phyloP scores from a whole-genome alignment of 2,113 vertebrate species.

The Erythrocercus mccallii region DNA sequence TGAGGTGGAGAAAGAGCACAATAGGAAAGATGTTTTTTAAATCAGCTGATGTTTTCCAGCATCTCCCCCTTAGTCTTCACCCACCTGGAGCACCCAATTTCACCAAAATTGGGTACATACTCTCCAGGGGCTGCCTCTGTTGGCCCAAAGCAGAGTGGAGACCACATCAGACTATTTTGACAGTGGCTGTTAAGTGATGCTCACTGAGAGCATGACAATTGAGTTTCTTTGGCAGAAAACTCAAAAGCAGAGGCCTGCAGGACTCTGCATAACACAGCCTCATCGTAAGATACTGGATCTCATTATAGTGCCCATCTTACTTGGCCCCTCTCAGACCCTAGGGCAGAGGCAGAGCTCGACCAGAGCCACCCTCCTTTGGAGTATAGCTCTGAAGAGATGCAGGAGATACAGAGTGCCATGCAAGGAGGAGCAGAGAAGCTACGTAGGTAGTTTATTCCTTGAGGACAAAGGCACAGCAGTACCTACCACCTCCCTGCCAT shows the following conservation, averaged over 20 bases:
- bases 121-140: not conserved
- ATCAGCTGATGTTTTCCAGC: not conserved
- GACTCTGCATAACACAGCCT: not conserved
- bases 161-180: not conserved
- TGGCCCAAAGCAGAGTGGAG: not conserved
- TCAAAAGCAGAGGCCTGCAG: not conserved
- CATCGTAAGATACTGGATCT: not conserved
- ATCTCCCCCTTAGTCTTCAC: not conserved
- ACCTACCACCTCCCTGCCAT: not conserved
- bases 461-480: not conserved
- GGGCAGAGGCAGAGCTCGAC: not conserved
- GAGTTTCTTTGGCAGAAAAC: not conserved
- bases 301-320: rapidly evolving
- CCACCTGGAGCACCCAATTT: not conserved
- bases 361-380: not conserved
- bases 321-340: not conserved
- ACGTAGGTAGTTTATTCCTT: not conserved
- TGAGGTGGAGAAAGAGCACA: not conserved
- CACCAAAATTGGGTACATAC: not conserved
- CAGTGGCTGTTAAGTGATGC: not conserved
- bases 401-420: not conserved
- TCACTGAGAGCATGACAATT: not conserved
- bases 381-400: not conserved
- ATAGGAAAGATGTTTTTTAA: not conserved
- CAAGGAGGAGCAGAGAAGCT: not conserved